Conservation (phyloP, 1,140 invertebrate genomes). For the Saxidomus purpurata region DNA sequence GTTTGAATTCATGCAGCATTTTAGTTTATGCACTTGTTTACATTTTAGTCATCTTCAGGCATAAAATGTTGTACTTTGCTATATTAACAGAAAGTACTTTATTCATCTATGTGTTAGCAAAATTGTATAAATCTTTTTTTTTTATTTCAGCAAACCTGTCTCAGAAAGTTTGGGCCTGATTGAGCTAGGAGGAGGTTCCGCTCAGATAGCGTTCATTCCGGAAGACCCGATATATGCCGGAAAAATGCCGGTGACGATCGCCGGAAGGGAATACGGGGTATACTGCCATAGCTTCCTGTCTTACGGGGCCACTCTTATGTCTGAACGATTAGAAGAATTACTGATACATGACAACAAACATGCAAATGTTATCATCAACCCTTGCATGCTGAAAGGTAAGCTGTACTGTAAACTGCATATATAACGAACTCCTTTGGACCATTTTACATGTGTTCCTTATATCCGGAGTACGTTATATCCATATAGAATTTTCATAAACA, state of each 20-base stretch:
- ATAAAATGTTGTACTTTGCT: no score
- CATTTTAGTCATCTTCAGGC: no score
- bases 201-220: conserved; percentile 87
- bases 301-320: conserved; percentile 83
- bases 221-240: conserved; percentile 74
- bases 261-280: conserved; percentile 83
- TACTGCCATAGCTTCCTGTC: conserved; percentile 86
- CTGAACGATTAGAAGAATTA: conserved; percentile 64
- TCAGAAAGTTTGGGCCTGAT: conserved; percentile 84
- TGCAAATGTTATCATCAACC: conserved; percentile 66
- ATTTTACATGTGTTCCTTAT: no score
- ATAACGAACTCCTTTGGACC: no score
- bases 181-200: conserved; percentile 88
- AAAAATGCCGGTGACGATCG: conserved; percentile 82
- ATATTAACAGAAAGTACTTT: no score
- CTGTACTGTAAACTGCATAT: no score
- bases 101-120: no score
- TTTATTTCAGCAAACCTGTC: conserved; percentile 49
- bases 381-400: conserved; percentile 78
- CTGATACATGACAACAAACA: conserved; percentile 58
- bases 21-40: no score
- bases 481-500: no score
- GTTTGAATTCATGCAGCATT: no score
- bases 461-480: no score
- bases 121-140: no score